Conservation (phyloP, 2,113 vertebrate species). For the Anseranas semipalmata region DNA sequence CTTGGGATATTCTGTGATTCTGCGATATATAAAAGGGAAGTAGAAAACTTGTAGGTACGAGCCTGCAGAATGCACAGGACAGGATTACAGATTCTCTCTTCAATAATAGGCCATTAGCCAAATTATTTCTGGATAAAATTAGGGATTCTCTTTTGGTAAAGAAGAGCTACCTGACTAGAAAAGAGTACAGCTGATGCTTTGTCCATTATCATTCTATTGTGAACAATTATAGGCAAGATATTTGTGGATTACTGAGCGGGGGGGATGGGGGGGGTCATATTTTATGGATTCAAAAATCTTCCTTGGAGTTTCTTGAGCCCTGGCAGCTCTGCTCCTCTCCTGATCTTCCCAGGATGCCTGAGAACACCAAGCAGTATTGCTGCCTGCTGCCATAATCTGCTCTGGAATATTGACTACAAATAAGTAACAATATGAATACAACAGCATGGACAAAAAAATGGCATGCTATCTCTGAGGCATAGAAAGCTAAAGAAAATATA, state of each 20-base stretch:
- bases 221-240: background rate
- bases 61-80: background rate
- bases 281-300: background rate
- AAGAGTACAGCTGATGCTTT: background rate
- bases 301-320: background rate
- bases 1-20: too few relatives aligned
- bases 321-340: background rate
- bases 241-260: background rate
- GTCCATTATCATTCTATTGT: background rate
- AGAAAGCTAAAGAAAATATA: background rate
- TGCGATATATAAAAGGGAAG: background rate
- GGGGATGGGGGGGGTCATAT: too few relatives aligned
- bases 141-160: background rate
- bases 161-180: background rate
- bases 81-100: background rate
- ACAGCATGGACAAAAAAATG: background rate
- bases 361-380: background rate
- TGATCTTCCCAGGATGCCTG: background rate
- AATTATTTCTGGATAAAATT: background rate
- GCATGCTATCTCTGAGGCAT: background rate
- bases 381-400: background rate
- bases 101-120: rapidly evolving
- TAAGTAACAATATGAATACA: background rate
- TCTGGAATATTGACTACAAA: background rate
- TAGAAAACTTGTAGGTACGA: background rate